A percentile compares a stretch with the other conserved stretches of the same genome.
phyloP scores from a whole-genome alignment of 1,140 invertebrate species.

The Pachyrhynchus sulphureomaculatus region DNA sequence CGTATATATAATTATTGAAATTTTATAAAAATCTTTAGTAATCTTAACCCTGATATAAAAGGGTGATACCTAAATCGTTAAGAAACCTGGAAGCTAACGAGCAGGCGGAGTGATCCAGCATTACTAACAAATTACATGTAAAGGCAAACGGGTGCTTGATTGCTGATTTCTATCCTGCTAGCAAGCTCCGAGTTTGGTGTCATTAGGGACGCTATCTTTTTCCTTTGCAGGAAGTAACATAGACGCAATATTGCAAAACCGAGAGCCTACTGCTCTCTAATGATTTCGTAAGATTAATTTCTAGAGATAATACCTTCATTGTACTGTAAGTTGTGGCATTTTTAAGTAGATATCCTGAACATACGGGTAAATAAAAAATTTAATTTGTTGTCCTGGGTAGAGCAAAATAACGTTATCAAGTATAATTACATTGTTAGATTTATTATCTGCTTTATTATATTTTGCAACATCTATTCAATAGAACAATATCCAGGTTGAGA shows the following conservation, averaged over 20 bases:
- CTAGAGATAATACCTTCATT: not conserved
- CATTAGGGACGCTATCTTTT: not conserved
- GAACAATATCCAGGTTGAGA: too few species aligned
- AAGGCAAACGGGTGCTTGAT: conserved; percentile 31
- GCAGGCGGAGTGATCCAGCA: conserved; percentile 21
- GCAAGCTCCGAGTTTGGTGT: not conserved
- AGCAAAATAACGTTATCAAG: too few species aligned
- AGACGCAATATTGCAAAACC: not conserved
- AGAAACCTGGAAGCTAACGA: conserved; percentile 13
- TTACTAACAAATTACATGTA: conserved; percentile 37
- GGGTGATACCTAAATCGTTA: not conserved
- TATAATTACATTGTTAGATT: too few species aligned
- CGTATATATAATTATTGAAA: too few species aligned
- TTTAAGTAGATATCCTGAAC: too few species aligned
- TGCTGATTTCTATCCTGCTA: conserved; percentile 31
- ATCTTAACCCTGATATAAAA: too few species aligned
- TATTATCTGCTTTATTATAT: too few species aligned
- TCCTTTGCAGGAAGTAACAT: not conserved
- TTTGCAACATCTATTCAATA: too few species aligned
- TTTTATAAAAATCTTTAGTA: too few species aligned
- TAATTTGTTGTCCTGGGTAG: too few species aligned
- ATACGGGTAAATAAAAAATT: too few species aligned
- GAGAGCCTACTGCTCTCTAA: not conserved
- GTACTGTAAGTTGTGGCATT: not conserved
- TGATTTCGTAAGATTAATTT: not conserved